phyloP scores from a whole-genome alignment of 1,140 invertebrate genomes.

The Akabosia matsudoensis region DNA sequence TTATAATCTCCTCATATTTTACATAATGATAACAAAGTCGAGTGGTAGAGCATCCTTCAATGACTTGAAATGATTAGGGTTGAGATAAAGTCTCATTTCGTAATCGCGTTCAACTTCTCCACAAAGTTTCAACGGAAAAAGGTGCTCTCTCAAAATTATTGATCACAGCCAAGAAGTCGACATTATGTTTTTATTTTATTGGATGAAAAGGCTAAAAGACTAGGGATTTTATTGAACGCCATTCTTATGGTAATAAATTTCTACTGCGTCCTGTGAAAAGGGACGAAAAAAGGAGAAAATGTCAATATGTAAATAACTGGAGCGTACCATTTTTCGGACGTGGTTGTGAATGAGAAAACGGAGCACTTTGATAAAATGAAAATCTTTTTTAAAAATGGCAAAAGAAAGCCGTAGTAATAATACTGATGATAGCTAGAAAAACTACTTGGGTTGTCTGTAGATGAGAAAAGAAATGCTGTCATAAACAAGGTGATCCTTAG shows the following conservation, averaged over 20 bases:
- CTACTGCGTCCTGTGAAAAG: too few relatives aligned
- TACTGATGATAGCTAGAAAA: not conserved
- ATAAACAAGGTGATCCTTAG: conserved; percentile 15
- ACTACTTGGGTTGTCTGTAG: too few relatives aligned
- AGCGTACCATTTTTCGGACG: not conserved
- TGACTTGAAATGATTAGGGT: not conserved
- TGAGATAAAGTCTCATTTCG: not conserved
- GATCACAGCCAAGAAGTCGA: not conserved
- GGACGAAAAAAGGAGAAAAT: not conserved
- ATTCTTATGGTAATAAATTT: not conserved
- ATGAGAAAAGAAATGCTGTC: too few relatives aligned
- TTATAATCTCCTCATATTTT: not conserved
- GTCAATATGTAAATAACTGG: not conserved
- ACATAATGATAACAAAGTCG: not conserved
- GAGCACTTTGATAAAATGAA: not conserved
- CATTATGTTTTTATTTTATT: not conserved
- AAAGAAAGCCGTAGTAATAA: not conserved
- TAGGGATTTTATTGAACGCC: not conserved
- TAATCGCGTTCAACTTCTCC: too few relatives aligned
- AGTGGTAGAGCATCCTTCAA: not conserved
- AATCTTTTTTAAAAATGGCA: too few relatives aligned
- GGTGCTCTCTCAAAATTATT: not conserved
- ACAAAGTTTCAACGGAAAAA: too few relatives aligned
- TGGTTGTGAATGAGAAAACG: not conserved
- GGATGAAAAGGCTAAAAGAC: not conserved